phyloP scores from a whole-genome alignment of 2,888 invertebrate genomes.

The Marasmarcha lunaedactyla region DNA sequence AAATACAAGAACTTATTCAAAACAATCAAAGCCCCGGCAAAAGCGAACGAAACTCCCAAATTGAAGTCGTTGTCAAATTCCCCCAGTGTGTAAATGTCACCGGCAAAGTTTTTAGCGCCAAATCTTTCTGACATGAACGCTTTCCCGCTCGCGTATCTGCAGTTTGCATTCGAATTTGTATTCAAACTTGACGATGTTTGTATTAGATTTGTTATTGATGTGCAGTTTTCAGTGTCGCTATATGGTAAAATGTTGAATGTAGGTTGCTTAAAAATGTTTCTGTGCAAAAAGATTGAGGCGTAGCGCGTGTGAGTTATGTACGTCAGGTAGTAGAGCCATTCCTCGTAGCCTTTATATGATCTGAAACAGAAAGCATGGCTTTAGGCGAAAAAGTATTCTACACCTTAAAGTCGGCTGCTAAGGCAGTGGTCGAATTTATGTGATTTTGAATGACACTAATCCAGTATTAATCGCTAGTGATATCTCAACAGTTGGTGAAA shows the following conservation, averaged over 20 bases:
- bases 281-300: conserved; percentile 80
- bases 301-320: conserved; percentile 85
- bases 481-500: too few species aligned
- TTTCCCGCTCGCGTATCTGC: conserved; percentile 78
- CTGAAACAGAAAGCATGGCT: conserved; percentile 51
- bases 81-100: conserved; percentile 67
- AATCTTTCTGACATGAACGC: conserved; percentile 80
- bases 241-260: conserved; percentile 66
- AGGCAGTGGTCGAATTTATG: too few species aligned
- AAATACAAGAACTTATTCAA: conserved; percentile 88
- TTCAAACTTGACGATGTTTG: conserved; percentile 63
- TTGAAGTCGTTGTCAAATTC: conserved; percentile 81
- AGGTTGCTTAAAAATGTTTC: conserved; percentile 75
- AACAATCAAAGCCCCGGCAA: conserved; percentile 83
- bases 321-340: conserved; percentile 84
- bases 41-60: conserved; percentile 84
- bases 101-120: conserved; percentile 64
- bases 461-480: too few species aligned
- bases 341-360: conserved; percentile 81
- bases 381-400: neutral
- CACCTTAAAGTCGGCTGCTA: too few species aligned
- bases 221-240: conserved; percentile 67
- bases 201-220: conserved; percentile 59
- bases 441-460: too few species aligned
- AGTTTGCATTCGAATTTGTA: conserved; percentile 67